Base-by-base conservation (phyloP, 2,797 vertebrate genomes). In the Sternotherus odoratus region DNA sequence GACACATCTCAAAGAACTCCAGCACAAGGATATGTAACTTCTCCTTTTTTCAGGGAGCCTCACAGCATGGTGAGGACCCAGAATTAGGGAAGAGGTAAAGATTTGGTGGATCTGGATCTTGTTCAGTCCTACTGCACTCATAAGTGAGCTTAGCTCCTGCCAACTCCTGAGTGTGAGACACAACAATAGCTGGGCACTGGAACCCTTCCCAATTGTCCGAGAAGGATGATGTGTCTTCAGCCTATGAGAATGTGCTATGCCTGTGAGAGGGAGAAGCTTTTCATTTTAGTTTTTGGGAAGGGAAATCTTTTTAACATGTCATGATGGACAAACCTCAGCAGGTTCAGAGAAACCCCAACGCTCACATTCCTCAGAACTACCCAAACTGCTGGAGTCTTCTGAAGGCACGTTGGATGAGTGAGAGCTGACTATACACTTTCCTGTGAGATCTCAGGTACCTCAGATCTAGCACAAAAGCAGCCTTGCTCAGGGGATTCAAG, bases 401-500 rank as follows among this genome's bases (percentile, higher is more conserved):
- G 36, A 15, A 80, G 80, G 28, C 53, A 89, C 89, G 50, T 28
- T 0, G 0, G 75, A 56, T 0, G 7, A 50, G 3, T 87, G 80
- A 1, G 30, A 21, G 36, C 19, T 66, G 19, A 66, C 19, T 36
- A 12, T 23, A 5, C 4, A 48, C 94, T 91, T 15, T n/a, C 77
- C 23, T 83, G 74, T 24, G 87, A 92, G 80, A 84, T n/a, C 83
- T 66, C 23, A 66, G 75, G 80, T 88, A 80, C 82, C 49, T 80
- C 91, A 92, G 85, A 87, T 89, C 86, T 93, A 84, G 88, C 89
- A 89, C 94, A 83, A 78, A 79, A 93, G 57, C 86, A 93, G 72
- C 16, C 90, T 91, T 93, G 82, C 84, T 87, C 54, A 5, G 92
- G 8, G 90, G 36, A 86, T 84, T 96, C 94, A 96, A 87, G 94